Evolutionary conservation across 2,888 invertebrate species (phyloP).

Genomic region (Callinectes sapidus): DNA sequence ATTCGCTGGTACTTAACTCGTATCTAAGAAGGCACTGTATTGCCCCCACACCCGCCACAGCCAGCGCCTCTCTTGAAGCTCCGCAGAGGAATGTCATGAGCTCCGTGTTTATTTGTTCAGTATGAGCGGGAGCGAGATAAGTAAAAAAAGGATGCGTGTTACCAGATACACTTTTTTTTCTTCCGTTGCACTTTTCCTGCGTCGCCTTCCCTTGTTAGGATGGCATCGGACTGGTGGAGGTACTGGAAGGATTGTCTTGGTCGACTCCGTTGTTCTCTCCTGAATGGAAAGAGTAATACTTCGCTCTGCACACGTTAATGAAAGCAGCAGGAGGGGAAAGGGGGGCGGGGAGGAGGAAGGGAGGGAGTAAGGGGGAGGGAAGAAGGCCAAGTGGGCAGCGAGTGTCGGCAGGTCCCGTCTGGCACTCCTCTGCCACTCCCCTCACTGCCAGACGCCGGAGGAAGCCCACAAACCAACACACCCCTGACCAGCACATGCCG

Average conservation of each 20-base stretch:
- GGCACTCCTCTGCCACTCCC: slow-evolving; percentile 11
- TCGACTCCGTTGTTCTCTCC: not conserved
- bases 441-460: not conserved
- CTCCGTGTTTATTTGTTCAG: not conserved
- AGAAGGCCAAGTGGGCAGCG: not conserved
- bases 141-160: not conserved
- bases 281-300: slow-evolving; percentile 13
- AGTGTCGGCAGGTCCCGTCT: not conserved
- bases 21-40: not conserved
- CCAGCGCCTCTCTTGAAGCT: not conserved
- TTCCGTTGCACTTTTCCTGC: not conserved
- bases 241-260: not conserved
- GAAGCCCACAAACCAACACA: not conserved
- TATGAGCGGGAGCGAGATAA: not conserved
- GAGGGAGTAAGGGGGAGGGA: not conserved
- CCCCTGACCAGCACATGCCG: not conserved
- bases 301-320: not conserved
- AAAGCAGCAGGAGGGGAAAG: not conserved
- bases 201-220: not conserved
- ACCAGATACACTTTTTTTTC: not conserved
- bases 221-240: not conserved
- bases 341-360: not conserved
- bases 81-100: not conserved
- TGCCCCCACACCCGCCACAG: not conserved
- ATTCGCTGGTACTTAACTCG: not conserved